Percentiles rank a stretch among this genome's conserved stretches.
phyloP scores from a whole-genome alignment of 2,113 vertebrate species.

The Indicator indicator region DNA sequence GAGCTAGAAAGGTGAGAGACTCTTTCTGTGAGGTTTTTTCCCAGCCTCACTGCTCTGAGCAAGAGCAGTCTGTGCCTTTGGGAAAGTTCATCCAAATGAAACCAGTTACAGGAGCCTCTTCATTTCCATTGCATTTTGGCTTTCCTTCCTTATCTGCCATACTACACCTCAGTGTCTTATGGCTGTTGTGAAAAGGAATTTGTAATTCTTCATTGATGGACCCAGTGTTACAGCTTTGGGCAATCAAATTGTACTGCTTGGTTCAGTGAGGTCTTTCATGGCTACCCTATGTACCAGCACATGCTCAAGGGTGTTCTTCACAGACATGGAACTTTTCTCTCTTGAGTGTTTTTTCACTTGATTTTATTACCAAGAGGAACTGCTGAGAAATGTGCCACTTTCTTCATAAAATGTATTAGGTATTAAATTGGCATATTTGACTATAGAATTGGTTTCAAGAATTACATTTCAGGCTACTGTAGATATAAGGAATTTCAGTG shows the following conservation, averaged over 20 bases:
- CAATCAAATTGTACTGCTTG: not conserved
- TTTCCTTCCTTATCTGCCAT: not conserved
- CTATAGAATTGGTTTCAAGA: conserved; percentile 13
- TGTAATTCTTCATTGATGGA: not conserved
- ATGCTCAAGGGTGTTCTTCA: not conserved
- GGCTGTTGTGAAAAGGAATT: not conserved
- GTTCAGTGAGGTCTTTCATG: not conserved
- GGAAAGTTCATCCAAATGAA: not conserved
- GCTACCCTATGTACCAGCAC: not conserved
- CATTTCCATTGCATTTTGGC: not conserved
- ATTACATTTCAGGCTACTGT: conserved; percentile 3
- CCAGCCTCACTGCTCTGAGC: not conserved
- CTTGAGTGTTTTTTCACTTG: not conserved
- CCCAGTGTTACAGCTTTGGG: not conserved
- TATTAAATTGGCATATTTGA: conserved; percentile 39
- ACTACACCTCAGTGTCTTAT: rapidly evolving
- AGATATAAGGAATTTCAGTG: conserved; percentile 46
- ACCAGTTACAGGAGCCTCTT: not conserved
- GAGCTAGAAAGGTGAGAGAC: not conserved
- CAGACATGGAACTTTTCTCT: not conserved
- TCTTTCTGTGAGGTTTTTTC: not conserved
- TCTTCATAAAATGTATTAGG: conserved; percentile 31
- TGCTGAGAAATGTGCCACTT: not conserved
- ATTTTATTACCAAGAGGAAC: not conserved
- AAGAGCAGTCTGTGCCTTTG: not conserved